phyloP scores from a whole-genome alignment of 2,888 invertebrate species.

The Ethmia dodecea region DNA sequence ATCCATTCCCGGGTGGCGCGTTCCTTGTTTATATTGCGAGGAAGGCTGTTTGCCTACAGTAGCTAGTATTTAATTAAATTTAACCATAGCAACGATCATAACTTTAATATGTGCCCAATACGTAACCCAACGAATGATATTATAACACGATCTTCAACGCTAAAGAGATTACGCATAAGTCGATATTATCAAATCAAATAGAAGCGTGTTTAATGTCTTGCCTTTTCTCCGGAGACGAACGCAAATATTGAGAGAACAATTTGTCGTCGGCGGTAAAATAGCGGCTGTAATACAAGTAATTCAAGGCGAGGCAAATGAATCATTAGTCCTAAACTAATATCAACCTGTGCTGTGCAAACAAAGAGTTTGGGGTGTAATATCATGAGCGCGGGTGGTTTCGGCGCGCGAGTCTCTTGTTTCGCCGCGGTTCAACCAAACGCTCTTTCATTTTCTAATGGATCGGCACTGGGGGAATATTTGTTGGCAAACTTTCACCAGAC shows the following conservation, averaged over 20 bases:
- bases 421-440: conserved; percentile 50
- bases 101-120: conserved; percentile 25
- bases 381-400: conserved; percentile 27
- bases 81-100: conserved; percentile 21
- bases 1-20: conserved; percentile 20
- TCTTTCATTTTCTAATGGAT: conserved; percentile 72
- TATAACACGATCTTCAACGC: conserved; percentile 8
- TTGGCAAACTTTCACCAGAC: conserved; percentile 56
- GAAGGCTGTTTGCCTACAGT: conserved; percentile 22
- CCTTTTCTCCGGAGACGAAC: conserved; percentile 2
- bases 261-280: conserved; percentile 19
- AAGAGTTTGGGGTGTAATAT: conserved; percentile 45
- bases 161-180: conserved; percentile 7
- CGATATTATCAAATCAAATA: conserved; percentile 1
- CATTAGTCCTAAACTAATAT: conserved; percentile 68
- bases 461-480: conserved; percentile 55
- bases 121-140: no score
- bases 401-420: conserved; percentile 33
- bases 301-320: conserved; percentile 51
- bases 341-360: conserved; percentile 52
- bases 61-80: conserved; percentile 23
- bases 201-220: conserved; percentile 6
- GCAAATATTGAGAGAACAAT: conserved; percentile 6
- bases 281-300: conserved; percentile 35
- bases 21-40: conserved; percentile 25